Percentiles rank a stretch among this genome's conserved stretches.
phyloP scores from a whole-genome alignment of 1,140 invertebrate genomes.

The Orius insidiosus region DNA sequence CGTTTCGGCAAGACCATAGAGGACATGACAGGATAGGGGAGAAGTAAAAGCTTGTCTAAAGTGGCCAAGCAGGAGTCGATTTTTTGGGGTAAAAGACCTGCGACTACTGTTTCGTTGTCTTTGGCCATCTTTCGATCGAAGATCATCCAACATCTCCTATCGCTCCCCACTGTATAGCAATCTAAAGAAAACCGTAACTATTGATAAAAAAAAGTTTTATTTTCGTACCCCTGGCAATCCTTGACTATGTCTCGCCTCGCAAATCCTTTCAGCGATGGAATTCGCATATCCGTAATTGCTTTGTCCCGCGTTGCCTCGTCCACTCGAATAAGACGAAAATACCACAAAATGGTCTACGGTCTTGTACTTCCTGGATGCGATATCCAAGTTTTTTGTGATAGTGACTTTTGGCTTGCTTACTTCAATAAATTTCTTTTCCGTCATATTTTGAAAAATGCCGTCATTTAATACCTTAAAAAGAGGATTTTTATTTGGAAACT shows the following conservation, averaged over 20 bases:
- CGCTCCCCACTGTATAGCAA: conserved; percentile 95
- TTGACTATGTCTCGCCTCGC: conserved; percentile 61
- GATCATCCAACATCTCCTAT: conserved; percentile 88
- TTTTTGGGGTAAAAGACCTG: conserved; percentile 82
- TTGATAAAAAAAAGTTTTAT: conserved; percentile 22
- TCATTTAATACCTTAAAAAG: conserved; percentile 53
- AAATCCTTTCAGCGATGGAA: conserved; percentile 87
- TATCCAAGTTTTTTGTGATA: conserved; percentile 58
- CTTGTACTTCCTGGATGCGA: conserved; percentile 46
- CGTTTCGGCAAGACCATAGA: conserved; percentile 63
- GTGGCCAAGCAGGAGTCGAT: conserved; percentile 73
- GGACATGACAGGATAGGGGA: conserved; percentile 61
- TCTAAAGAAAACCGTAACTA: conserved; percentile 16
- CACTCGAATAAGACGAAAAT: conserved; percentile 89
- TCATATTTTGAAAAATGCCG: conserved; percentile 75
- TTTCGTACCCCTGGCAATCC: conserved; percentile 50
- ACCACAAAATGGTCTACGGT: conserved; percentile 78
- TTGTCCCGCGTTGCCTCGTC: conserved; percentile 86
- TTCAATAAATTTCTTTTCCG: conserved; percentile 54
- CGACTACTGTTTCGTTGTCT: conserved; percentile 74
- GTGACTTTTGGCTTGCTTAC: conserved; percentile 62
- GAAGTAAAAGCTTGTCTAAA: conserved; percentile 62
- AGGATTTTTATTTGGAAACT: conserved; percentile 21
- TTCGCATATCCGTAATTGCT: conserved; percentile 92
- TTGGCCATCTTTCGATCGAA: conserved; percentile 69